Evolutionary conservation across 2,797 vertebrate species (phyloP).

Genomic region (Pantherophis alleghaniensis): DNA sequence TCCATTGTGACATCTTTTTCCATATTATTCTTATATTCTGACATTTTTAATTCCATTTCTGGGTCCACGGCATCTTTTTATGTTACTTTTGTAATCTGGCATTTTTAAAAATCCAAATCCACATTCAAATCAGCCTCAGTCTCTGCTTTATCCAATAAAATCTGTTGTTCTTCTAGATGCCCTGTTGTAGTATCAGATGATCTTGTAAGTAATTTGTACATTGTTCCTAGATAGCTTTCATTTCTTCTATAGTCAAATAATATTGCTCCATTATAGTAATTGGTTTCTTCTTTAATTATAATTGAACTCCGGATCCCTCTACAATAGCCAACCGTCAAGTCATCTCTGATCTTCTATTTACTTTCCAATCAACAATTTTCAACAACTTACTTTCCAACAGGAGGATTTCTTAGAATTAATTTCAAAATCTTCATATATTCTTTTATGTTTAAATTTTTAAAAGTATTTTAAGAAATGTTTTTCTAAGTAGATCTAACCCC

Average conservation of each 20-base stretch:
- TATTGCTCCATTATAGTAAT: neutral
- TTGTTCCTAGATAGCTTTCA: neutral
- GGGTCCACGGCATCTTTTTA: neutral
- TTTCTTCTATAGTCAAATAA: too few species aligned
- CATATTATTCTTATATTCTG: neutral
- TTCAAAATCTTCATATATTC: neutral
- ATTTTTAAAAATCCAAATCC: neutral
- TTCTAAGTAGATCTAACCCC: too few species aligned
- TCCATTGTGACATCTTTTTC: neutral
- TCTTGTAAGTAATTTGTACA: neutral
- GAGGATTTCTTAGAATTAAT: neutral
- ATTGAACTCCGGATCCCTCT: neutral
- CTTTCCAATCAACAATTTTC: neutral
- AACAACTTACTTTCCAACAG: neutral
- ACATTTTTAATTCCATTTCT: neutral
- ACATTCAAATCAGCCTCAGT: neutral
- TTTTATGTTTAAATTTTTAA: too few species aligned
- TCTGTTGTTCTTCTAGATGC: neutral
- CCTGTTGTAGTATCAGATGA: neutral
- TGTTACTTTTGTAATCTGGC: neutral
- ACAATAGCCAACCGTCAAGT: too few species aligned
- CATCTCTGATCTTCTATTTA: neutral
- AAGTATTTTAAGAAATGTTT: too few species aligned
- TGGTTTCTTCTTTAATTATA: neutral
- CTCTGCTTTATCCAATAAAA: neutral